Conservation (phyloP, 2,797 vertebrate genomes). For the Xenopus petersii region DNA sequence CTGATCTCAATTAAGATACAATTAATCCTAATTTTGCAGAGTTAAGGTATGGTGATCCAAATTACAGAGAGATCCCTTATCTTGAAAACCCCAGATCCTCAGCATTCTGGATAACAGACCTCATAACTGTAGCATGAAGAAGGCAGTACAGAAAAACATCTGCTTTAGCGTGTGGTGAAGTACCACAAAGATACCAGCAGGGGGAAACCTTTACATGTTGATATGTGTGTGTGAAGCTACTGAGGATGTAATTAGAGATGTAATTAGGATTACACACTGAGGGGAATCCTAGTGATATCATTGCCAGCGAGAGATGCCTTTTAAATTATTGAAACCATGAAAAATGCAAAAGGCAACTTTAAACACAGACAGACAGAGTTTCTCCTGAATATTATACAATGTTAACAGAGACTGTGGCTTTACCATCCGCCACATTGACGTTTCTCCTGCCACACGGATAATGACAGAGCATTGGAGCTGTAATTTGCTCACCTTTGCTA, state of each 20-base stretch:
- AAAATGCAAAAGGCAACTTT: not conserved
- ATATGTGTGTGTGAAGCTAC: not conserved
- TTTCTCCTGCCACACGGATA: not conserved
- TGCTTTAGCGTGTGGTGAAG: too few relatives aligned
- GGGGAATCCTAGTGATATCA: not conserved
- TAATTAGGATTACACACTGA: not conserved
- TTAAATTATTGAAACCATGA: not conserved
- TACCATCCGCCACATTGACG: not conserved
- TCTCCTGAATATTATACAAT: not conserved
- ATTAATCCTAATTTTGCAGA: too few relatives aligned
- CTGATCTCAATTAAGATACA: too few relatives aligned
- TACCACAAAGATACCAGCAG: not conserved
- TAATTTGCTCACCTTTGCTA: constrained; percentile 80
- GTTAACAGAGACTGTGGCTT: not conserved
- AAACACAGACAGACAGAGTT: not conserved
- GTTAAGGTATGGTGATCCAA: too few relatives aligned
- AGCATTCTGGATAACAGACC: too few relatives aligned
- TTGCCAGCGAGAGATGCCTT: not conserved
- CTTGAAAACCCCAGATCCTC: too few relatives aligned
- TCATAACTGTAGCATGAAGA: too few relatives aligned
- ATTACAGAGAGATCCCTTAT: too few relatives aligned
- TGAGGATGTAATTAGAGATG: not conserved
- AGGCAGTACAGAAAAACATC: too few relatives aligned
- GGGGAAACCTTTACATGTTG: not conserved
- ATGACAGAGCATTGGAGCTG: not conserved